Base-by-base conservation (phyloP, 2,888 invertebrate genomes). In the Drosophila rubida region DNA sequence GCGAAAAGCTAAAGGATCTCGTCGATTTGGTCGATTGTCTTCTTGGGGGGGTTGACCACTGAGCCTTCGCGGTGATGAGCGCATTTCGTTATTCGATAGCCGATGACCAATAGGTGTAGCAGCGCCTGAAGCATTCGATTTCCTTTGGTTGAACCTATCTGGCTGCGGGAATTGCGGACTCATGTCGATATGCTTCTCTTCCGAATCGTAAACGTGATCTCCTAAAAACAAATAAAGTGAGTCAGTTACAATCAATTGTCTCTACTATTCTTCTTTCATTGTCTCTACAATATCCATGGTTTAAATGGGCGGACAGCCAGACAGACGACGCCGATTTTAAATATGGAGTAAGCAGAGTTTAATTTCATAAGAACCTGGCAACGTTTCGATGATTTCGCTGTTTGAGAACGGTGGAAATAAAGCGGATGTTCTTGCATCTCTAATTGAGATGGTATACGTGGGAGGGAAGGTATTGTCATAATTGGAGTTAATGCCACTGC, bases 401-500 rank as follows among this genome's bases (percentile, higher is more conserved):
- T 22, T 67, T 30, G 9, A 6, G 27, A 67, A 74, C 1, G 74
- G 74, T 1, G 74, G 74, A n/a, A 78, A 59, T 0, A 55, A 0
- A 27, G 75, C 79, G 6, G 79, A 74, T 2, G 74, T 74, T 4
- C 58, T 69, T 0, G 54, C 74, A 59, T 74, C 74, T 0, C 25
- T 41, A 19, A 16, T 45, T 14, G 30, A 14, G 16, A 14, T 2
- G 14, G 35, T 1, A 25, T 16, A 13, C 41, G 41, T 0, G n/a
- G 49, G 7, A 19, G 11, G 1, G 35, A 44, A 22, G 42, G 30
- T 50, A 58, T 63, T 27, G 39, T 55, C 57, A 55, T 37, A 46
- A 55, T 46, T 45, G 57, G 45, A 11, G 39, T 30, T 16, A 61
- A 25, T 1, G 59, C 59, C 11, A 54, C 54, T 44, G 42, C 13